These are phyloP conservation scores for Dicyrtoma fusca DNA, from an alignment of 2,888 invertebrate species.

Conservation along the genomic window DNA sequence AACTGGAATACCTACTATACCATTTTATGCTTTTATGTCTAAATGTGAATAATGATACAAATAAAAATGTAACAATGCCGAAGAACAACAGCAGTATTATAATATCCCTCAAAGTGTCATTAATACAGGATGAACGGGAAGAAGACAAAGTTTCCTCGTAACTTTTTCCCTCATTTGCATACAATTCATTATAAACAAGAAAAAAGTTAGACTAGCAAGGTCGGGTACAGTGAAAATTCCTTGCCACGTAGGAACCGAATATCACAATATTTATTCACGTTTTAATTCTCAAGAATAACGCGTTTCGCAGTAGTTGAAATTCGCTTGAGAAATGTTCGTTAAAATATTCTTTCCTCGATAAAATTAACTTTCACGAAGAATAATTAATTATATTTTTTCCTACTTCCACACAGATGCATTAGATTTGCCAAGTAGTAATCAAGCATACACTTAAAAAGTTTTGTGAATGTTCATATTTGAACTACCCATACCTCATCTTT, in stretches of 20 bases:
- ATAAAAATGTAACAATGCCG: constrained; percentile 1
- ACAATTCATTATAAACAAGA: constrained; percentile 20
- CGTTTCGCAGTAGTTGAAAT: too few species aligned
- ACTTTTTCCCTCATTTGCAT: constrained; percentile 35
- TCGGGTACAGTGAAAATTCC: background rate
- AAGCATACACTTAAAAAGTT: too few species aligned
- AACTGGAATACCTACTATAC: constrained; percentile 2
- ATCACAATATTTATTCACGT: background rate
- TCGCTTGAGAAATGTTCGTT: too few species aligned
- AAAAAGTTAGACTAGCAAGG: constrained; percentile 13
- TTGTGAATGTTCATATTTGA: too few species aligned
- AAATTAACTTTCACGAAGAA: too few species aligned
- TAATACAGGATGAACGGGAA: constrained; percentile 19
- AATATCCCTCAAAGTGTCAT: constrained; percentile 19
- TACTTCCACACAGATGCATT: background rate
- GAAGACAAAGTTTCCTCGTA: constrained; percentile 30
- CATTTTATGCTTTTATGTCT: background rate
- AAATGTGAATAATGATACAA: background rate
- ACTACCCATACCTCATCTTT: constrained; percentile 83
- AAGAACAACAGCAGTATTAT: background rate
- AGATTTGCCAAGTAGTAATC: too few species aligned
- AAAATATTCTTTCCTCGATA: too few species aligned
- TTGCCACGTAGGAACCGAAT: background rate
- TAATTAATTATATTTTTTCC: background rate
- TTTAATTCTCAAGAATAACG: background rate